phyloP scores from a whole-genome alignment of 2,113 vertebrate species.

The Campylomormyrus numenius region DNA sequence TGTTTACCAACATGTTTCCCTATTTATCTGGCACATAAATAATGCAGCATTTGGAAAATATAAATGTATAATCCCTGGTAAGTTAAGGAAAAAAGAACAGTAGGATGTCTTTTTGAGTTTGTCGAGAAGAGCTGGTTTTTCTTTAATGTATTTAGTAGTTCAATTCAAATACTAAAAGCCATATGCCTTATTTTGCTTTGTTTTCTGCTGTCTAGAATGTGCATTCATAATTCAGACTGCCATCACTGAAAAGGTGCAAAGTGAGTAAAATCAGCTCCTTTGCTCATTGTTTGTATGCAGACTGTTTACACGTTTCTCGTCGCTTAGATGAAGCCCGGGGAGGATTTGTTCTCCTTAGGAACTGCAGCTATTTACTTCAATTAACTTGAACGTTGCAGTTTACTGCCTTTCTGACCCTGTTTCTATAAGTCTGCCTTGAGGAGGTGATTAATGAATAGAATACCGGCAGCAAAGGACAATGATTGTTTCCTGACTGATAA shows the following conservation, averaged over 20 bases:
- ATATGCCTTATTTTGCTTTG: not conserved
- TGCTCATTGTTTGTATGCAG: not conserved
- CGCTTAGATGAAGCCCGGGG: not conserved
- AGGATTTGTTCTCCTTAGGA: not conserved
- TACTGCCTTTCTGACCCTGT: slow-evolving; percentile 5
- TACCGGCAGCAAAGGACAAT: not conserved
- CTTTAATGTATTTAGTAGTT: not conserved
- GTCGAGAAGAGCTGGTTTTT: not conserved
- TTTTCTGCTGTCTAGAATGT: not conserved
- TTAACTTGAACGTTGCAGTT: slow-evolving; percentile 6
- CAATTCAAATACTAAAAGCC: not conserved
- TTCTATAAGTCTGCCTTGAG: slow-evolving; percentile 19
- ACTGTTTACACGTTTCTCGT: not conserved
- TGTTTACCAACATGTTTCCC: not conserved
- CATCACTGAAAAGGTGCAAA: not conserved
- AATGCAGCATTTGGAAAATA: not conserved
- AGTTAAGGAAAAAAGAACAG: not conserved
- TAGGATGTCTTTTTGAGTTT: not conserved
- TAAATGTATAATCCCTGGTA: not conserved
- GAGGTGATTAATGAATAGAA: slow-evolving; percentile 18
- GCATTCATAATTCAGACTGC: not conserved
- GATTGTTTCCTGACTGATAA: slow-evolving; percentile 1
- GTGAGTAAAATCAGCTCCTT: not conserved
- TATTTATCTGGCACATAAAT: not conserved
- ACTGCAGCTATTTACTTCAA: slow-evolving; percentile 14